Base-by-base conservation (phyloP, 2,888 invertebrate genomes). In the Ochropleura plecta region DNA sequence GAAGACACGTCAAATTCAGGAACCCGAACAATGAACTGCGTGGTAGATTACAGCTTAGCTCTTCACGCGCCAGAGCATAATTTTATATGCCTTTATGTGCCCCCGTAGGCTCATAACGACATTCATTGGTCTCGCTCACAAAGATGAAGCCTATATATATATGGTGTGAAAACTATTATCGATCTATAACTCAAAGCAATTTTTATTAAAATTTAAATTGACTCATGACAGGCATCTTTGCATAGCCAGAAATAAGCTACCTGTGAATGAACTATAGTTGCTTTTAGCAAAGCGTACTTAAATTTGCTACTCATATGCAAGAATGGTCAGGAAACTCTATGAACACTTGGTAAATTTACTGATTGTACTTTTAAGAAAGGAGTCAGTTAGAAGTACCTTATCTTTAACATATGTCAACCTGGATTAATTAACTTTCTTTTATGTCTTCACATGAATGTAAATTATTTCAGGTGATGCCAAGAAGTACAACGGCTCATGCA, bases 401-500 rank as follows among this genome's bases (percentile, higher is more conserved):
- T 30, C 30, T 30, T 30, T 30, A 30, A 30, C 1, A 30, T 30
- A 30, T 30, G 6, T 65, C 5, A 40, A 65, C 18, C 18, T 16
- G 8, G 9, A 9, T 20, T 16, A 5, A 8, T 20, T 8, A 0
- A 16, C 40, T 5, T 49, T 7, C 40, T 66, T 6, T 48, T 48
- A 20, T 51, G 40, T 66, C 18, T 16, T 14, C 5, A 5, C 18
- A 2, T 30, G 4, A 20, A 16, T 18, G 30, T 42, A n/a, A 20
- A 8, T 7, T 30, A 0, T 14, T 12, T 62, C 89, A 98, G 98
- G 97, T 98, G 66, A 97, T 97, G 97, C 97, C 97, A 1, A 94
- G 98, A 83, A 97, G 97, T 0, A 97, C 98, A 93, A 98, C 97
- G 88, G 97, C 98, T 0, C 98, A 98, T 86, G 98, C 98, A 0